Percentiles rank a stretch among this genome's conserved stretches.
These are phyloP conservation scores for Poeciliopsis gracilis DNA, from an alignment of 2,797 vertebrate genomes.

Conservation along the genomic window DNA sequence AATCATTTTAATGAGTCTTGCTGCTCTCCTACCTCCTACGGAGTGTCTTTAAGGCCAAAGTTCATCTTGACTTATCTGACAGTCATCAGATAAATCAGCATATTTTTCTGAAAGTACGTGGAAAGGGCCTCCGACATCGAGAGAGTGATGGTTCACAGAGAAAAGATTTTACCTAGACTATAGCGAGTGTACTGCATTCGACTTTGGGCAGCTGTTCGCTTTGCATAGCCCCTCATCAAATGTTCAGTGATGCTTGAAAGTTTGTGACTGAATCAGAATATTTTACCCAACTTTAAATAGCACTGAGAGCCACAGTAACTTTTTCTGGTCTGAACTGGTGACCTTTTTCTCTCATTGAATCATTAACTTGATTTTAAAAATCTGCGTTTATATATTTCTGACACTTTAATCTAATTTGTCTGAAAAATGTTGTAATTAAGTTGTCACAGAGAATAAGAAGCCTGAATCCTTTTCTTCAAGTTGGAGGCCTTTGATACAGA, in stretches of 20 bases:
- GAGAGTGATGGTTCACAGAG: background rate
- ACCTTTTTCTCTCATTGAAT: background rate
- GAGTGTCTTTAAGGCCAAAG: constrained; percentile 48
- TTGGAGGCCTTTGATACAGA: background rate
- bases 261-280: background rate
- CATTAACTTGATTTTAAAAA: background rate
- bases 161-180: constrained; percentile 30
- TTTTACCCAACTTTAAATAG: constrained; percentile 9
- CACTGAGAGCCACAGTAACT: background rate
- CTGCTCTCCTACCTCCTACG: constrained; percentile 47
- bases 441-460: background rate
- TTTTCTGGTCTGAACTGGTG: background rate
- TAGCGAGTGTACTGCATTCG: background rate
- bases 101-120: constrained; percentile 45
- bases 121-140: constrained; percentile 31
- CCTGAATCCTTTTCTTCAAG: background rate
- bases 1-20: constrained; percentile 62
- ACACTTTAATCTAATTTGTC: background rate
- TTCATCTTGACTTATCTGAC: constrained; percentile 62
- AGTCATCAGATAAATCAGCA: constrained; percentile 10
- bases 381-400: background rate
- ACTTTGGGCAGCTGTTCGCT: constrained; percentile 31
- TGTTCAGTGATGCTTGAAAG: background rate
- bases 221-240: constrained; percentile 29
- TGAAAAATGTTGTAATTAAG: background rate